Evolutionary conservation across 2,888 invertebrate genomes (phyloP).

Genomic region (Steinernema carpocapsae): DNA sequence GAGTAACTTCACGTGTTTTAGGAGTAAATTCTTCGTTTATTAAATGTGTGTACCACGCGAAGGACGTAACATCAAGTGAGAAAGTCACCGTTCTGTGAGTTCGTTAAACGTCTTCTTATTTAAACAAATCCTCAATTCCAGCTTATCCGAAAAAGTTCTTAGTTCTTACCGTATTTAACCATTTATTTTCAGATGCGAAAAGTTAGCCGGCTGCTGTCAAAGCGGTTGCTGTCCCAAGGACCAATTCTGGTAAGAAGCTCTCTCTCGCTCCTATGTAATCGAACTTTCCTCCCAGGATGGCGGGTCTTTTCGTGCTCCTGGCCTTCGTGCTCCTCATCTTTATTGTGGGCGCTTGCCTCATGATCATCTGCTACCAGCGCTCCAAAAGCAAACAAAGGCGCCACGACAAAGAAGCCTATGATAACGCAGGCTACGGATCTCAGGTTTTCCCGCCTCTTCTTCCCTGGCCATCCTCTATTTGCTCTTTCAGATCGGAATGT

Average conservation of each 20-base stretch:
- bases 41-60: constrained; percentile 65
- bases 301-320: constrained; percentile 64
- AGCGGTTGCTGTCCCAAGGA: constrained; percentile 68
- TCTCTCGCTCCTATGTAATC: neutral
- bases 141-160: no score
- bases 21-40: constrained; percentile 42
- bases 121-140: neutral
- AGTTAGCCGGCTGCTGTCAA: constrained; percentile 64
- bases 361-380: constrained; percentile 65
- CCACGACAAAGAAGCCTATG: constrained; percentile 59
- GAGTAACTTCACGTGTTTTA: no score
- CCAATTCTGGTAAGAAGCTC: constrained; percentile 61
- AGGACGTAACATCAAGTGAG: constrained; percentile 58
- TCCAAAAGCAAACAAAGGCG: constrained; percentile 59
- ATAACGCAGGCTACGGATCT: constrained; percentile 49
- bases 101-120: neutral
- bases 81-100: constrained; percentile 63
- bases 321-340: constrained; percentile 66
- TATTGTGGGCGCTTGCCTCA: constrained; percentile 59
- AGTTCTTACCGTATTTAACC: no score
- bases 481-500: constrained; percentile 24
- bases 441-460: neutral
- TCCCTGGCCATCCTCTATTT: neutral
- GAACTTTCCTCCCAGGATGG: constrained; percentile 56
- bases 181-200: constrained; percentile 58